A percentile compares a stretch with the other conserved stretches of the same genome.
These are phyloP conservation scores for Glyphotaelius pellucidus DNA, from an alignment of 2,888 invertebrate genomes.

Conservation along the genomic window DNA sequence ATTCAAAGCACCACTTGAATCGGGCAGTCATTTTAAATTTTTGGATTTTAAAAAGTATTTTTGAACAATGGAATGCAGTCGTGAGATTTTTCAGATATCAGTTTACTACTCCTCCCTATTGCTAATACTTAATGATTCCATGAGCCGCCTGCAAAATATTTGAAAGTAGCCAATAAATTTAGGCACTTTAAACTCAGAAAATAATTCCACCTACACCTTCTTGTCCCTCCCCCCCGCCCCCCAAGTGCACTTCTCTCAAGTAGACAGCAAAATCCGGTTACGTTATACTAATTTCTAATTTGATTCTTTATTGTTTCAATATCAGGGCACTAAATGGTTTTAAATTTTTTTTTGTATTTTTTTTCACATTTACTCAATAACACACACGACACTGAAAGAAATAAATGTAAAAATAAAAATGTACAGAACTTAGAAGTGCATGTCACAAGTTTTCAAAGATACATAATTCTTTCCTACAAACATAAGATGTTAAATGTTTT, in stretches of 20 bases:
- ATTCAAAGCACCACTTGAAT: slow-evolving; percentile 30
- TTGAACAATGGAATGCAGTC: not conserved
- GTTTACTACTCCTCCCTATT: not conserved
- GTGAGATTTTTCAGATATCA: not conserved
- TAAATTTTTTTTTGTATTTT: slow-evolving; percentile 56
- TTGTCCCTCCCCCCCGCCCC: no score
- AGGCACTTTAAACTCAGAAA: slow-evolving; percentile 31
- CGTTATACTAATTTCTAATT: slow-evolving; percentile 51
- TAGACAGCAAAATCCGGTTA: slow-evolving; percentile 15
- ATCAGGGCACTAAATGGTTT: slow-evolving; percentile 66
- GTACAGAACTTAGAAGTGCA: slow-evolving; percentile 32
- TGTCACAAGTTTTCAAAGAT: slow-evolving; percentile 19
- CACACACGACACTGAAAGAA: slow-evolving; percentile 42
- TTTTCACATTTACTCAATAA: slow-evolving; percentile 26
- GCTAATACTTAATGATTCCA: not conserved
- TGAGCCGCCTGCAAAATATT: not conserved
- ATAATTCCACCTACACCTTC: not conserved
- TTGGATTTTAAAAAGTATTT: not conserved
- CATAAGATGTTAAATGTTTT: slow-evolving; percentile 36
- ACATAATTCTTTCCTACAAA: slow-evolving; percentile 20
- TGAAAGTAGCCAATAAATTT: slow-evolving; percentile 11
- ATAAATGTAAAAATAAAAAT: slow-evolving; percentile 21
- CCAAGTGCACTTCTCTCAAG: not conserved
- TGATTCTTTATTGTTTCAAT: slow-evolving; percentile 62
- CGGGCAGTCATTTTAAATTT: not conserved